phyloP scores from a whole-genome alignment of 2,888 invertebrate genomes.

The Hoplodrina blanda region DNA sequence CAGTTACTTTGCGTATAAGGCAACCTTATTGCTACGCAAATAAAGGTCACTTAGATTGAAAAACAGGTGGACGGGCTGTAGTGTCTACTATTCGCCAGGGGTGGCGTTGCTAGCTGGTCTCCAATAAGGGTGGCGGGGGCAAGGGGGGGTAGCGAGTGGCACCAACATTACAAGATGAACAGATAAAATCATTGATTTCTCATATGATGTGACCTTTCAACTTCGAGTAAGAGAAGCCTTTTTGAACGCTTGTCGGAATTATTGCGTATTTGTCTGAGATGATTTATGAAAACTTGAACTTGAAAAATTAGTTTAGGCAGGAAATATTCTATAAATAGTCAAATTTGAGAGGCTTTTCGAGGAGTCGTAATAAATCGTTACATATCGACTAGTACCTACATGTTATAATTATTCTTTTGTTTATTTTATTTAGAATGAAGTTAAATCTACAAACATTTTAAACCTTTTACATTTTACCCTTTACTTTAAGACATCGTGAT shows the following conservation, averaged over 20 bases:
- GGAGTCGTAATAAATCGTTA: too few species aligned
- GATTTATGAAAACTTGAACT: too few species aligned
- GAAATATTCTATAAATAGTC: background rate
- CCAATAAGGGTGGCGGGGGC: background rate
- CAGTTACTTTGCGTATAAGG: background rate
- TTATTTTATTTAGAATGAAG: too few species aligned
- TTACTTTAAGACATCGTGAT: too few species aligned
- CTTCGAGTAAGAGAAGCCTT: background rate
- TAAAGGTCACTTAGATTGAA: slow-evolving; percentile 6
- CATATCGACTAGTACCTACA: too few species aligned
- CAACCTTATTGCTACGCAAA: slow-evolving; percentile 11
- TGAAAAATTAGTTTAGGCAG: too few species aligned
- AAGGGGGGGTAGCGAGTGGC: background rate
- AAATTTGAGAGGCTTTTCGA: background rate
- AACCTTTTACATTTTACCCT: too few species aligned
- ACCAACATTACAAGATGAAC: too few species aligned
- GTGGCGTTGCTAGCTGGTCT: slow-evolving; percentile 5
- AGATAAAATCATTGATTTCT: background rate
- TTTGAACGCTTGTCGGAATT: slow-evolving; percentile 2
- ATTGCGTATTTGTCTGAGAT: too few species aligned
- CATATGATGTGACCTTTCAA: background rate
- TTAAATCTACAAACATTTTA: too few species aligned
- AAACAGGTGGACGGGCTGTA: background rate
- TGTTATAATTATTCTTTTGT: too few species aligned
- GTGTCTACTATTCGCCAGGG: background rate